A percentile compares a stretch with the other conserved stretches of the same genome.
Evolutionary conservation across 2,888 invertebrate genomes (phyloP).

Genomic region (Polyommatus icarus): DNA sequence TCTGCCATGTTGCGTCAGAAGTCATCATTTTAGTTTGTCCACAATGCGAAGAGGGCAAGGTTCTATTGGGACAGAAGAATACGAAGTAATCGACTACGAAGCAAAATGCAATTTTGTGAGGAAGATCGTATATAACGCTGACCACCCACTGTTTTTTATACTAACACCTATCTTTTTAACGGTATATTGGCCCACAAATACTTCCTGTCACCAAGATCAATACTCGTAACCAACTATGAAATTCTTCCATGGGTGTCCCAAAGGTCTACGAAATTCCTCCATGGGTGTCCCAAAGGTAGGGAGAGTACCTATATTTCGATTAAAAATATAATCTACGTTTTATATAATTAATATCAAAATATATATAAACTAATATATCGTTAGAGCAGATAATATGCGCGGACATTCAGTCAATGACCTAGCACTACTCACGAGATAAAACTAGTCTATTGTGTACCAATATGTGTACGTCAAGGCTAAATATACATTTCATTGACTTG

Average conservation of each 20-base stretch:
- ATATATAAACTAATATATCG: not conserved
- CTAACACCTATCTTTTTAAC: not conserved
- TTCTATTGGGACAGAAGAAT: not conserved
- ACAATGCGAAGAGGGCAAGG: not conserved
- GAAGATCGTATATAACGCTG: not conserved
- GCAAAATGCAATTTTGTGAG: not conserved
- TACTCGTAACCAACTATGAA: not conserved
- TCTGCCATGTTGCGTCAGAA: not conserved
- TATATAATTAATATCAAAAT: not conserved
- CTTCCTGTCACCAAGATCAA: not conserved
- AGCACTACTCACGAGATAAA: constrained; percentile 26
- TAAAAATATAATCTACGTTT: not conserved
- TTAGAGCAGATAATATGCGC: constrained; percentile 11
- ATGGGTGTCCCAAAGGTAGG: too few relatives aligned
- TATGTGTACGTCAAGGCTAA: constrained; percentile 27
- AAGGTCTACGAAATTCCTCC: not conserved
- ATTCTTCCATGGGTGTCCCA: not conserved
- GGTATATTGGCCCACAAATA: not conserved
- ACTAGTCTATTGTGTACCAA: constrained; percentile 23
- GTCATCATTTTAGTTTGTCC: constrained; percentile 1
- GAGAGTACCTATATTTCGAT: too few relatives aligned
- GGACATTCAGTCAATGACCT: constrained; percentile 28
- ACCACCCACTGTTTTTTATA: not conserved
- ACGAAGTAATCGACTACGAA: not conserved
- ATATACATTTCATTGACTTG: constrained; percentile 30